phyloP scores from a whole-genome alignment of 1,140 invertebrate species.

The Triops cancriformis region DNA sequence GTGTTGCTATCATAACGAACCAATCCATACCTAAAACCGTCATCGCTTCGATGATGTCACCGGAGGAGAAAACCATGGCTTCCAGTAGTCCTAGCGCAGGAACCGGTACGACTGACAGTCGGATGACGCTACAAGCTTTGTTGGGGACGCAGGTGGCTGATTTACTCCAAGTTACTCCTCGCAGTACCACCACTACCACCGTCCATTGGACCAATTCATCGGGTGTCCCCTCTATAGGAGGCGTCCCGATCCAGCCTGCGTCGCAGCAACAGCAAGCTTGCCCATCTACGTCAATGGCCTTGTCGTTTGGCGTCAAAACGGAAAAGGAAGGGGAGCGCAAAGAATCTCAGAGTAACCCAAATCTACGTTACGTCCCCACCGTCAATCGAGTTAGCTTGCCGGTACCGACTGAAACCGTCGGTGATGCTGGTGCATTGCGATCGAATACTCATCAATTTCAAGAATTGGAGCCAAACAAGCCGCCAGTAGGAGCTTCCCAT shows the following conservation, averaged over 20 bases:
- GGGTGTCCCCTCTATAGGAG: background rate
- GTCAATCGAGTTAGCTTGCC: constrained; percentile 24
- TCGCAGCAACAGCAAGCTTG: background rate
- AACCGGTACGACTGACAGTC: background rate
- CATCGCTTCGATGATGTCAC: background rate
- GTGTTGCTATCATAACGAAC: background rate
- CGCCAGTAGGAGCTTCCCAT: constrained; percentile 31
- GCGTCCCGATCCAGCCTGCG: background rate
- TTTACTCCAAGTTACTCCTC: constrained; percentile 1
- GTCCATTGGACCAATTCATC: constrained; percentile 16
- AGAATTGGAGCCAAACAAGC: constrained; percentile 3
- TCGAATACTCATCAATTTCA: background rate
- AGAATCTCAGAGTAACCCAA: background rate
- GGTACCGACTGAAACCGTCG: background rate
- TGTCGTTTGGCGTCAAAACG: background rate
- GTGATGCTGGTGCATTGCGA: background rate
- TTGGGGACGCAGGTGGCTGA: constrained; percentile 10
- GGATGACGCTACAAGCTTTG: constrained; percentile 8
- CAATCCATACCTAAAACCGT: background rate
- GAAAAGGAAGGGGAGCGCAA: background rate
- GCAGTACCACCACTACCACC: constrained; percentile 8
- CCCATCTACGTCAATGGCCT: background rate
- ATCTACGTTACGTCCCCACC: constrained; percentile 20
- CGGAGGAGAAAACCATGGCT: background rate
- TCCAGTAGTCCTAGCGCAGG: background rate